These are phyloP conservation scores for Platysteira castanea DNA, from an alignment of 2,113 vertebrate genomes.

Conservation along the genomic window DNA sequence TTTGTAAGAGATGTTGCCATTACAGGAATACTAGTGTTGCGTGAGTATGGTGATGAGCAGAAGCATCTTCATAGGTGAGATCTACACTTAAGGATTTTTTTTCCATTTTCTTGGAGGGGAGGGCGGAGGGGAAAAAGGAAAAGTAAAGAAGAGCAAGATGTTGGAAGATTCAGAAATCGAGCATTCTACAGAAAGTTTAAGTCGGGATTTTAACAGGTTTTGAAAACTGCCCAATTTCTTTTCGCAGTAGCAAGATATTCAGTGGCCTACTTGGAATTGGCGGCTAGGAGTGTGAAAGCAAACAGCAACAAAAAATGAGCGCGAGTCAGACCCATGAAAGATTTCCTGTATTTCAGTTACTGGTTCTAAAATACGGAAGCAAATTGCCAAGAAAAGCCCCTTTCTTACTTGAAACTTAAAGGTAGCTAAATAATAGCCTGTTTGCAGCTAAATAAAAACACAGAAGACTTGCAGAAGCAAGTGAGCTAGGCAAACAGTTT, in stretches of 20 bases:
- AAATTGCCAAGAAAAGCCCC: neutral
- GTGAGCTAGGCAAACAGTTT: neutral
- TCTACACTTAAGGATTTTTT: neutral
- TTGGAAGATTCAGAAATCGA: neutral
- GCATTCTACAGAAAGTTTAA: neutral
- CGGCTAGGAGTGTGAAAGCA: neutral
- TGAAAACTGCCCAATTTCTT: neutral
- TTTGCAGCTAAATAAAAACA: neutral
- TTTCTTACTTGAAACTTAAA: neutral
- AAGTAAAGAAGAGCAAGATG: neutral
- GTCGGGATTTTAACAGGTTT: neutral
- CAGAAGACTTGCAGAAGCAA: neutral
- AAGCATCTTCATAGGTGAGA: neutral
- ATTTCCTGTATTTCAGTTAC: neutral
- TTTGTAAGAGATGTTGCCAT: neutral
- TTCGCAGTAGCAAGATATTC: neutral
- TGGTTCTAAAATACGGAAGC: neutral
- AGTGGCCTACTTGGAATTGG: neutral
- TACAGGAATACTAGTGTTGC: neutral
- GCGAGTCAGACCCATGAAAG: neutral
- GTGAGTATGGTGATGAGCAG: neutral
- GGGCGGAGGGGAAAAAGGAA: neutral
- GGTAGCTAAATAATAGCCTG: neutral
- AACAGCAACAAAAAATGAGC: neutral
- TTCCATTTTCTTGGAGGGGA: accelerated